phyloP scores from a whole-genome alignment of 2,888 invertebrate genomes.

The Caenorhabditis sp. region DNA sequence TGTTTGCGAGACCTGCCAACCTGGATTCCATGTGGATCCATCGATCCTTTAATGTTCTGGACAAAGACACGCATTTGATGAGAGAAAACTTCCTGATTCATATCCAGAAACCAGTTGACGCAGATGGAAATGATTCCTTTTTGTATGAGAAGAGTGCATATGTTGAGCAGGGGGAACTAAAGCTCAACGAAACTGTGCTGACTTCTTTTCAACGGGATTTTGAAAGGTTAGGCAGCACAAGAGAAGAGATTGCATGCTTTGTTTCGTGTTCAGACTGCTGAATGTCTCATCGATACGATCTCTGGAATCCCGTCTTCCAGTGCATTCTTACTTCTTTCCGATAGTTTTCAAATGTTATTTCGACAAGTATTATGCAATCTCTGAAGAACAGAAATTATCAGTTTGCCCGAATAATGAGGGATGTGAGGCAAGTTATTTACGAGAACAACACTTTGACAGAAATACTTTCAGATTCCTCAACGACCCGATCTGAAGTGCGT shows the following conservation, averaged over 20 bases:
- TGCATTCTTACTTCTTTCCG: conserved; percentile 19
- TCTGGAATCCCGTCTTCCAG: conserved; percentile 10
- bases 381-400: neutral
- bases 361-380: conserved; percentile 8
- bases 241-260: too few species aligned
- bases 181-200: conserved; percentile 18
- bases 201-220: conserved; percentile 23
- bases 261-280: neutral
- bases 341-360: conserved; percentile 33
- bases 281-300: neutral
- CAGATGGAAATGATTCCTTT: neutral
- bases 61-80: conserved; percentile 4
- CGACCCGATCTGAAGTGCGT: conserved; percentile 31
- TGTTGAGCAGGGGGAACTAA: neutral
- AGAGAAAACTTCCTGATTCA: conserved; percentile 29
- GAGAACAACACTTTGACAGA: neutral
- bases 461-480: conserved; percentile 18
- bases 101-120: conserved; percentile 28
- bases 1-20: conserved; percentile 56
- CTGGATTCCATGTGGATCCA: conserved; percentile 66
- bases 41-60: conserved; percentile 41
- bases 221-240: too few species aligned
- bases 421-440: neutral
- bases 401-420: conserved; percentile 3
- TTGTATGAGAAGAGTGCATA: neutral